Evolutionary conservation across 2,888 invertebrate species (phyloP).

Genomic region (Chrysodeixis includens): DNA sequence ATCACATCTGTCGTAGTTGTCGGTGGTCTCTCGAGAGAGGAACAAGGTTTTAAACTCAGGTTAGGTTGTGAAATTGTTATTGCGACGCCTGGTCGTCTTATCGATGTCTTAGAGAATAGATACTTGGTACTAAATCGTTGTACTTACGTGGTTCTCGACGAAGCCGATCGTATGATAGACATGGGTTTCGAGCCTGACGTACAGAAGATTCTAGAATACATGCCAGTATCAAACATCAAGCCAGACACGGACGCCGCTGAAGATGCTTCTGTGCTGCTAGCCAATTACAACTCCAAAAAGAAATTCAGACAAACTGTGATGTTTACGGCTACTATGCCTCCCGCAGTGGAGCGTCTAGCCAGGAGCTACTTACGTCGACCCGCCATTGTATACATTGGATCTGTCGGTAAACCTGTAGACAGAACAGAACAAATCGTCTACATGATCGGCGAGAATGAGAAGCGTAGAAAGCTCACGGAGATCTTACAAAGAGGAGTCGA

Average conservation of each 20-base stretch:
- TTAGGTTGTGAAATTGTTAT: slow-evolving; percentile 99
- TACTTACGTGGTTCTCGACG: slow-evolving; percentile 98
- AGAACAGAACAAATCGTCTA: slow-evolving; percentile 99
- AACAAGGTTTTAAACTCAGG: slow-evolving; percentile 98
- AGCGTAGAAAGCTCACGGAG: slow-evolving; percentile 98
- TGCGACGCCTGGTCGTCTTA: slow-evolving; percentile 99
- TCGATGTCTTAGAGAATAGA: slow-evolving; percentile 99
- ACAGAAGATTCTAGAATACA: slow-evolving; percentile 98
- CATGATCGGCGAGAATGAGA: slow-evolving; percentile 98
- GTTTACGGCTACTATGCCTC: slow-evolving; percentile 99
- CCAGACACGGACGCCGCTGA: slow-evolving; percentile 99
- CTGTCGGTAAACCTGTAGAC: slow-evolving; percentile 98
- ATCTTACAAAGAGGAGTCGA: slow-evolving; percentile 96
- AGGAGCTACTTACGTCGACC: slow-evolving; percentile 98
- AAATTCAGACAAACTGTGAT: slow-evolving; percentile 99
- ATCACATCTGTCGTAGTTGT: slow-evolving; percentile 99
- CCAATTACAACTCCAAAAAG: slow-evolving; percentile 98
- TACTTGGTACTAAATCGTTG: slow-evolving; percentile 99
- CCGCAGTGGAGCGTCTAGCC: slow-evolving; percentile 98
- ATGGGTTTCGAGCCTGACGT: slow-evolving; percentile 99
- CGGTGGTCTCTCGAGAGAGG: slow-evolving; percentile 99
- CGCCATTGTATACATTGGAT: slow-evolving; percentile 99
- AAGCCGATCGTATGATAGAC: slow-evolving; percentile 99
- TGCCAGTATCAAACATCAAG: slow-evolving; percentile 99
- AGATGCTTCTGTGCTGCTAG: slow-evolving; percentile 96